Conservation (phyloP, 2,113 vertebrate genomes). For the Mormyrus iriodes region DNA sequence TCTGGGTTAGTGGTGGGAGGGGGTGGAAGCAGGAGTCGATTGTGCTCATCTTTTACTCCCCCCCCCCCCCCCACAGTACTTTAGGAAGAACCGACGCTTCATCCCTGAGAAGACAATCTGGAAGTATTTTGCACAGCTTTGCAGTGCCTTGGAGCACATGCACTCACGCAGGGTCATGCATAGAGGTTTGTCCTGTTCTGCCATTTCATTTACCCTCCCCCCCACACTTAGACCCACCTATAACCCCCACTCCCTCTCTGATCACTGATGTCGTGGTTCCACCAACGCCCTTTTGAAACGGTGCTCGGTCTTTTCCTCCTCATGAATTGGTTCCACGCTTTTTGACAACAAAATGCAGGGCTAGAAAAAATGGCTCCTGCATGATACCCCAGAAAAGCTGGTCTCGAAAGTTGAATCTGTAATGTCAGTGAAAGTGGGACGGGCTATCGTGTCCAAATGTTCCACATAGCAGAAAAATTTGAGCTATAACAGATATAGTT, state of each 20-base stretch:
- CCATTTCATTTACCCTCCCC: background rate
- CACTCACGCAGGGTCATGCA: conserved; percentile 84
- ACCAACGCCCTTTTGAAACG: background rate
- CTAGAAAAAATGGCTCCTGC: background rate
- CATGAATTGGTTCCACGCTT: background rate
- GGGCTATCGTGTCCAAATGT: too few relatives aligned
- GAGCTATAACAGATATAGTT: too few relatives aligned
- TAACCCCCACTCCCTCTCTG: background rate
- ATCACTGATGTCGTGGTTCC: background rate
- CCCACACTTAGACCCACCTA: background rate
- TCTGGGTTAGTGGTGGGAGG: background rate
- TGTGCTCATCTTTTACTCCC: conserved; percentile 39
- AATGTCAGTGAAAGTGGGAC: too few relatives aligned
- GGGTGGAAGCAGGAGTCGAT: background rate
- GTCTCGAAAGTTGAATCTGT: background rate
- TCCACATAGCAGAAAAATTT: too few relatives aligned
- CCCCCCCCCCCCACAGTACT: conserved; percentile 61
- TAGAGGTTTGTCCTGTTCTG: conserved; percentile 58
- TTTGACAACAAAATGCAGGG: background rate
- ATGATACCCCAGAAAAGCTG: background rate
- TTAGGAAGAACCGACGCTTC: conserved; percentile 80
- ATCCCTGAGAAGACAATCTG: conserved; percentile 80
- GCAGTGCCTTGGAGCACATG: conserved; percentile 83
- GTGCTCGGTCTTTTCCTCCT: background rate
- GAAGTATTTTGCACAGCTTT: conserved; percentile 84